These are phyloP conservation scores for Argyra leucocephala DNA, from an alignment of 2,888 invertebrate species.

Conservation along the genomic window DNA sequence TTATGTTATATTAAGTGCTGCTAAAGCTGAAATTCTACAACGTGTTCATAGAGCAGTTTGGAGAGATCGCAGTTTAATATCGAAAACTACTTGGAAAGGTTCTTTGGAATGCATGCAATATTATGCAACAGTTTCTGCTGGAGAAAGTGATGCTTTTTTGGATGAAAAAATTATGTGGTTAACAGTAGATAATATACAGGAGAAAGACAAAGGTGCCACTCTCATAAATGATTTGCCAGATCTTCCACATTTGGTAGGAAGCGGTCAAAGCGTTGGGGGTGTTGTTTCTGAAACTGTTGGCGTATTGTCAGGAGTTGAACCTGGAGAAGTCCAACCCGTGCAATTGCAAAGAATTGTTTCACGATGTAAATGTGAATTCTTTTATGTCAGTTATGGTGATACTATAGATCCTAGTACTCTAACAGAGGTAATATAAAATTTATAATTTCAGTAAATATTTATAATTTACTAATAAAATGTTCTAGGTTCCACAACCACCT, in stretches of 20 bases:
- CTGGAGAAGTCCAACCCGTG: constrained; percentile 49
- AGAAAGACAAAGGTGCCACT: constrained; percentile 65
- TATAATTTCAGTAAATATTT: too few species aligned
- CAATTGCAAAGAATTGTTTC: constrained; percentile 94
- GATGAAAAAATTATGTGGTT: constrained; percentile 94
- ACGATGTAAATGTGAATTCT: constrained; percentile 95
- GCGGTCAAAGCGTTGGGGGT: constrained; percentile 93
- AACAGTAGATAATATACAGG: constrained; percentile 85
- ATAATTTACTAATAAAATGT: too few species aligned
- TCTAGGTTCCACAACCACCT: constrained; percentile 56
- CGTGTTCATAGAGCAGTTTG: constrained; percentile 80
- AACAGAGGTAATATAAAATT: constrained; percentile 43
- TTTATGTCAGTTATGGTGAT: constrained; percentile 89
- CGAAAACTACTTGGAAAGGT: constrained; percentile 93
- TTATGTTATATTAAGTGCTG: constrained; percentile 93
- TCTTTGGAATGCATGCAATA: constrained; percentile 97
- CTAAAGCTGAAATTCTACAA: constrained; percentile 89
- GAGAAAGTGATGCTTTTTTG: constrained; percentile 57
- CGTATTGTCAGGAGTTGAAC: constrained; percentile 57
- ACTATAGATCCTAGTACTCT: constrained; percentile 48
- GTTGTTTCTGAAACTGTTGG: constrained; percentile 89
- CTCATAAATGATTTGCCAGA: constrained; percentile 73
- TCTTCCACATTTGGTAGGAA: constrained; percentile 80
- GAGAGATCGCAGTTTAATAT: constrained; percentile 75
- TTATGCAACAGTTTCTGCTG: constrained; percentile 92